phyloP scores from a whole-genome alignment of 2,113 vertebrate genomes.

The Gobiocypris rarus region DNA sequence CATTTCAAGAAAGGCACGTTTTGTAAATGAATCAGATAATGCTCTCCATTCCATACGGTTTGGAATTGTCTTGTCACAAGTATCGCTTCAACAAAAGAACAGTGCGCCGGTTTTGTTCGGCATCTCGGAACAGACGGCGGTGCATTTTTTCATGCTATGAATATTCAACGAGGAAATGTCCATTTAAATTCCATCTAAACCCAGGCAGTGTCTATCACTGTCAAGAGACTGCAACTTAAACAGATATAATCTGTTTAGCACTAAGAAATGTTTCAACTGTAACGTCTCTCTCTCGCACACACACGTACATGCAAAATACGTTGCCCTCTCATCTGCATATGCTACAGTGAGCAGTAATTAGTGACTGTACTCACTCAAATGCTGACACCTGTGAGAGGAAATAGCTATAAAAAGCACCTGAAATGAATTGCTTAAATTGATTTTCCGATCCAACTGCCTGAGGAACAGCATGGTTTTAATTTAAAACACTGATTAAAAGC shows the following conservation, averaged over 20 bases:
- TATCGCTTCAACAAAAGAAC: slow-evolving; percentile 32
- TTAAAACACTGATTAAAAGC: slow-evolving; percentile 58
- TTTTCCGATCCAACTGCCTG: slow-evolving; percentile 62
- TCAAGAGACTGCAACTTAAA: slow-evolving; percentile 18
- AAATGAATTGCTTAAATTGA: slow-evolving; percentile 63
- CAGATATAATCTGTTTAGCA: neutral
- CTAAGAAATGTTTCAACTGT: neutral
- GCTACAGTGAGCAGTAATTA: slow-evolving; percentile 56
- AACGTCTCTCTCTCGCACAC: neutral
- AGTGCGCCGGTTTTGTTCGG: neutral
- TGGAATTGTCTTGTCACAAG: slow-evolving; percentile 11
- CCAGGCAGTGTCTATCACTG: neutral
- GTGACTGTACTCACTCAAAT: slow-evolving; percentile 48
- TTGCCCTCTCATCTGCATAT: slow-evolving; percentile 32
- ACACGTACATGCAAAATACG: slow-evolving; percentile 30
- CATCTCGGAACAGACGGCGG: neutral
- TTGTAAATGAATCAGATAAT: slow-evolving; percentile 37
- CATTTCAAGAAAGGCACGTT: neutral
- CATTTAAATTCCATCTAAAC: slow-evolving; percentile 9
- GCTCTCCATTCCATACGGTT: neutral
- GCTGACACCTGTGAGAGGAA: slow-evolving; percentile 56
- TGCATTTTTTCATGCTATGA: slow-evolving; percentile 21
- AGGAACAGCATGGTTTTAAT: slow-evolving; percentile 58
- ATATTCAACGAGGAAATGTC: slow-evolving; percentile 41
- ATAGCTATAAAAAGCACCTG: slow-evolving; percentile 60